These are phyloP conservation scores for Apaloderma vittatum DNA, from an alignment of 2,113 vertebrate genomes.

Conservation along the genomic window DNA sequence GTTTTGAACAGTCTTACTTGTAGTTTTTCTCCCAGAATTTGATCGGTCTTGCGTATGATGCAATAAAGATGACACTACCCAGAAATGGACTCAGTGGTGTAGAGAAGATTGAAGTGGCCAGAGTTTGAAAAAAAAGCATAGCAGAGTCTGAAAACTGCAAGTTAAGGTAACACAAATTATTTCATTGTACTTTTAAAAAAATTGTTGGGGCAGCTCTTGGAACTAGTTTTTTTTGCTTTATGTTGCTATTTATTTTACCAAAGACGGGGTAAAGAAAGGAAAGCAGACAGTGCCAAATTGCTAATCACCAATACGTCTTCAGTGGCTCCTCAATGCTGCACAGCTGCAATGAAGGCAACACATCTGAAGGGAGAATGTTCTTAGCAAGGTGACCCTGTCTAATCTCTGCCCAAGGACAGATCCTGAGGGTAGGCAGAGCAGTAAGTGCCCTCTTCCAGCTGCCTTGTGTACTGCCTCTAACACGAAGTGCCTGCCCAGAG, in stretches of 20 bases:
- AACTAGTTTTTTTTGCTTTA: not conserved
- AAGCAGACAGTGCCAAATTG: not conserved
- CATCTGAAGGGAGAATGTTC: not conserved
- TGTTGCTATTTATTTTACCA: not conserved
- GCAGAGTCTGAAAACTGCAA: conserved; percentile 88
- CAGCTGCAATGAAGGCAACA: not conserved
- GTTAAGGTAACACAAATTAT: conserved; percentile 74
- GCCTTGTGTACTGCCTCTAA: not conserved
- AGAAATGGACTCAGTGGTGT: conserved; percentile 94
- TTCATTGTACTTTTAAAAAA: not conserved
- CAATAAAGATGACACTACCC: conserved; percentile 96
- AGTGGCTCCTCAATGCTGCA: not conserved
- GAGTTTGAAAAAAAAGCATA: conserved; percentile 93
- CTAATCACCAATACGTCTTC: not conserved
- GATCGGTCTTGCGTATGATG: conserved; percentile 92
- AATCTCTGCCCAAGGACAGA: not conserved
- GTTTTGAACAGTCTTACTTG: conserved; percentile 86
- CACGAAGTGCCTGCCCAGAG: not conserved
- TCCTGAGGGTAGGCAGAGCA: not conserved
- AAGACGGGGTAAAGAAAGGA: not conserved
- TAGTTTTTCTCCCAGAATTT: conserved; percentile 99
- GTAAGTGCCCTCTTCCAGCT: not conserved
- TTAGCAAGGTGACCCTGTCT: not conserved
- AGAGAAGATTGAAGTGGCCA: conserved; percentile 92
- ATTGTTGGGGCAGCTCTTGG: not conserved